Evolutionary conservation across 2,797 vertebrate species (phyloP).

Genomic region (Psittacula echo): DNA sequence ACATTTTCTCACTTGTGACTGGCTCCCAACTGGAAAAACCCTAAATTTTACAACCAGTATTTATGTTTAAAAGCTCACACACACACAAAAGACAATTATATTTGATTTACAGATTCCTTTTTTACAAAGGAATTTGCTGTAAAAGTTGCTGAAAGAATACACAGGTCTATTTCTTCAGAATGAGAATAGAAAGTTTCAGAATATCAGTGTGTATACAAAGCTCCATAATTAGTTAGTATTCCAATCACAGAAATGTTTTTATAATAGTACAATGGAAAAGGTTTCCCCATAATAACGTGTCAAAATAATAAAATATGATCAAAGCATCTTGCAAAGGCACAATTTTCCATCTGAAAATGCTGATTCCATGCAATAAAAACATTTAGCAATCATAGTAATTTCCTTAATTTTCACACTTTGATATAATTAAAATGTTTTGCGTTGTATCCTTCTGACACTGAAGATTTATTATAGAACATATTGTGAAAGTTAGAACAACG

Average conservation of each 20-base stretch:
- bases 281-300: neutral
- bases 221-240: neutral
- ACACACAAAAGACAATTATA: neutral
- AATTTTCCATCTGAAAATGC: neutral
- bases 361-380: neutral
- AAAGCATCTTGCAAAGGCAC: neutral
- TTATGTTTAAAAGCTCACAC: neutral
- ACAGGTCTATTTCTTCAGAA: neutral
- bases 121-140: neutral
- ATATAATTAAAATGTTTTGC: neutral
- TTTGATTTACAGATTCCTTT: neutral
- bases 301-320: neutral
- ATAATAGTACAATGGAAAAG: neutral
- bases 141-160: neutral
- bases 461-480: neutral
- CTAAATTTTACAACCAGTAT: neutral
- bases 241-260: neutral
- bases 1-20: neutral
- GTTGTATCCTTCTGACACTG: neutral
- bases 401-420: neutral
- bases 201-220: neutral
- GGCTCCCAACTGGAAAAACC: neutral
- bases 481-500: neutral
- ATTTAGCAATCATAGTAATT: neutral
- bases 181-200: neutral